Evolutionary conservation across 2,113 vertebrate species (phyloP).

Genomic region (Crotalus helleri): DNA sequence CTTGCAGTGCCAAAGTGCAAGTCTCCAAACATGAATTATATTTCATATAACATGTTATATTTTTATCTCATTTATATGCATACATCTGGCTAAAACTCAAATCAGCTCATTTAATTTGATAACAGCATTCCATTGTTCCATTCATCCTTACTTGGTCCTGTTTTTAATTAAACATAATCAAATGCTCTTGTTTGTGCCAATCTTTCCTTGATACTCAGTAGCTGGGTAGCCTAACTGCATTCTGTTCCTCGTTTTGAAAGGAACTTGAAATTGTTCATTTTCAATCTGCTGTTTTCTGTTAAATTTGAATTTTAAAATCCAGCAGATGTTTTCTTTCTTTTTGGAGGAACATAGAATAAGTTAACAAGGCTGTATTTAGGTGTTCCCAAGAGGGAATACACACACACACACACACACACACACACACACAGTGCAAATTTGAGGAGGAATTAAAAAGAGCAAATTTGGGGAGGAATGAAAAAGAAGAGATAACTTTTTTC

Average conservation of each 20-base stretch:
- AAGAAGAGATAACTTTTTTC: neutral
- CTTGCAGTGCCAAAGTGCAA: neutral
- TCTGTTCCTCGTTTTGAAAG: neutral
- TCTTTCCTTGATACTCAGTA: neutral
- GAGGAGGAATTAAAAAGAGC: neutral
- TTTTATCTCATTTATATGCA: neutral
- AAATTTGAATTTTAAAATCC: neutral
- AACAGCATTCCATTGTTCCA: neutral
- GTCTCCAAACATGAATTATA: neutral
- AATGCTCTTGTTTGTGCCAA: neutral
- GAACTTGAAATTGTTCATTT: neutral
- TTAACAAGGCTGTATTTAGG: neutral
- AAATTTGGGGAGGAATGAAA: neutral
- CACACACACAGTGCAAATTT: neutral
- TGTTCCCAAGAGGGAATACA: neutral
- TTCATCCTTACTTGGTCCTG: neutral
- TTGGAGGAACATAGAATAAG: neutral
- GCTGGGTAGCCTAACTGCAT: neutral
- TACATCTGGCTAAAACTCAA: neutral
- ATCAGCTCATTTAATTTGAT: neutral
- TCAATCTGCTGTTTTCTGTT: neutral
- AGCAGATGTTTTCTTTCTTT: neutral
- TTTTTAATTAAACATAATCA: neutral
- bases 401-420: too few relatives aligned
- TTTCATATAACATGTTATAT: neutral